Evolutionary conservation across 2,797 vertebrate species (phyloP).

Genomic region (Muscicapa comitata): DNA sequence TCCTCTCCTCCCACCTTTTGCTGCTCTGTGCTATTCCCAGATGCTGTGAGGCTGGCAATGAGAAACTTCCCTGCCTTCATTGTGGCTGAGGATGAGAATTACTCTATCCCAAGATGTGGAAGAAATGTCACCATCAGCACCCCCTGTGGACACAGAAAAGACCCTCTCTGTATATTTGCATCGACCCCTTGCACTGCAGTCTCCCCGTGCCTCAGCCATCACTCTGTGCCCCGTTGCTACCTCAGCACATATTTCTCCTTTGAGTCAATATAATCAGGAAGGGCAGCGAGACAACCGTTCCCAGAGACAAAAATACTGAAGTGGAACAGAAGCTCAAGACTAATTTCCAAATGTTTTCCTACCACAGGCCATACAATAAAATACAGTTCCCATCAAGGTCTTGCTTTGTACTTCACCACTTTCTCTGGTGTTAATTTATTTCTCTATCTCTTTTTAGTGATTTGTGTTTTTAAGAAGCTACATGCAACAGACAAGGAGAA

Average conservation of each 20-base stretch:
- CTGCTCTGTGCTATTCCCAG: background rate
- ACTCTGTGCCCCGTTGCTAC: fast-evolving
- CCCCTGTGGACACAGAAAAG: fast-evolving
- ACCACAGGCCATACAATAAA: background rate
- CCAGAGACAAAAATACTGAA: background rate
- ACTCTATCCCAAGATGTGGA: fast-evolving
- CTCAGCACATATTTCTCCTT: background rate
- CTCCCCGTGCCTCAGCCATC: fast-evolving
- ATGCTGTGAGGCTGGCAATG: background rate
- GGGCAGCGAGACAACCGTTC: background rate
- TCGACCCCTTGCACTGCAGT: fast-evolving
- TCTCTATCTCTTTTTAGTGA: background rate
- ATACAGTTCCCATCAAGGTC: background rate
- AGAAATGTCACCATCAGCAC: background rate
- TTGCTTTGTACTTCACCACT: background rate
- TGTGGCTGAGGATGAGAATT: fast-evolving
- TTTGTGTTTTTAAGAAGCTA: background rate
- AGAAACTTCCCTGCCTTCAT: background rate
- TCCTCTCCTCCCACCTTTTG: background rate
- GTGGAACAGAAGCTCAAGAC: background rate
- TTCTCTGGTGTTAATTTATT: background rate
- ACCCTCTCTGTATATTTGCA: background rate
- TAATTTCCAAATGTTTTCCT: background rate
- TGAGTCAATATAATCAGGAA: background rate
- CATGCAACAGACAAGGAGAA: background rate